Evolutionary conservation across 2,113 vertebrate genomes (phyloP), one percentile per base, ranked within the genome.

Genomic region (Abramis brama): DNA sequence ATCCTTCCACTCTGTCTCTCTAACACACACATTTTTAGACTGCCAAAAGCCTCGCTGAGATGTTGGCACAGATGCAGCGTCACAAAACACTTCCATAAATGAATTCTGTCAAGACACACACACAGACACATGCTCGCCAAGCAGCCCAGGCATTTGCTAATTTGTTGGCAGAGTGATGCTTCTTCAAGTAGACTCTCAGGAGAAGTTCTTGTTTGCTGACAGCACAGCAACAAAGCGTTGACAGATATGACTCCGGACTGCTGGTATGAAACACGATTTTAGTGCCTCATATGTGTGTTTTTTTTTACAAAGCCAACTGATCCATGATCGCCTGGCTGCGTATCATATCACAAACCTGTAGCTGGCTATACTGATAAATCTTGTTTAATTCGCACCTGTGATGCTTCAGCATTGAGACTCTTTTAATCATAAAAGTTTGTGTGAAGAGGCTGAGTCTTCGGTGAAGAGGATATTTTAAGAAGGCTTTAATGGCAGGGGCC

Each of bases 41-140:
- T 83, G 82, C 68, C 82, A 83, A 83, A 83, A 83, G 82, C 82
- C 66, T 83, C 13, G 23, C 82, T 57, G 82, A 83, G 68, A 83
- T 83, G 50, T 83, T 83, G 82, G 82, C 82, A 83, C 47, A 43
- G 82, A 73, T 73, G 64, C 68, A 73, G 68, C 50, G 50, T 71
- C 82, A 83, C 82, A 73, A 83, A 83, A 83, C 68, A 83, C 82
- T 83, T 83, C 82, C 82, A 83, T 83, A 83, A 83, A 83, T 83
- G 66, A 83, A 83, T 83, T 83, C 82, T 83, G 82, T 83, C 82
- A 83, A 83, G 82, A 83, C 68, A 57, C 79, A 68, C 68, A 83
- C 81, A 83, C 66, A 73, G 82, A 83, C 82, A 83, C 64, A 73
- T 73, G 66, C 82, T 59, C 82, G 68, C 82, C 82, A 83, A 83